Base-by-base conservation (phyloP, 1,140 invertebrate species). In the Lucilia sericata region DNA sequence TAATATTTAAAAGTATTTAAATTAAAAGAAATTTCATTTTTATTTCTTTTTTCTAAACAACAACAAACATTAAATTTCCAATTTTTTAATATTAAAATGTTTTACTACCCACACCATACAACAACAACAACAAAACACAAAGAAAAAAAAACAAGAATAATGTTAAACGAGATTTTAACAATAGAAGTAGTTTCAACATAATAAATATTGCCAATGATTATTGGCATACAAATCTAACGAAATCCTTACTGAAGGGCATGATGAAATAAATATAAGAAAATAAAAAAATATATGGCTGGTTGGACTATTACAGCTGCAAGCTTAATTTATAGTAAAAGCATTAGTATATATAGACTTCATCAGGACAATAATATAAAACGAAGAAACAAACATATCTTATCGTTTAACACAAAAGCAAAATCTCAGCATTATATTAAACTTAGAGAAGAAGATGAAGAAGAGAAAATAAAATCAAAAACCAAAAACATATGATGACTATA, bases 401-500 rank as follows among this genome's bases (percentile, higher is more conserved):
- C 51, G 17, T 55, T 55, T 55, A 55, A 55, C 12, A 55, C 12
- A 55, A 55, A 75, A 76, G 1, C 14, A 76, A 76, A 76, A 76
- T 76, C 74, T 76, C 74, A 76, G 74, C 74, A 42, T 76, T 30
- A 76, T 14, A 55, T 55, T n/a, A 76, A 42, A 42, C 5, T 42
- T 8, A 7, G 10, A 42, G 10, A 42, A 42, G 10, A 42, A 42
- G 21, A 74, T 0, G 25, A 10, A 34, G 25, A 30, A 30, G 25
- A 74, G 74, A 30, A 74, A 74, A 74, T 4, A 74, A 65, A 65
- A 42, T 42, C 42, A 42, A 75, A 34, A 30, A 17, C 74, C 30
- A 42, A 76, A 75, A 76, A 76, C 74, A 76, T 42, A 76, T 76
- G 34, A 76, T 42, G 34, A 76, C 51, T 55, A 55, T 12, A 14